Base-by-base conservation (phyloP, 2,888 invertebrate genomes). In the Phorcus lineatus region DNA sequence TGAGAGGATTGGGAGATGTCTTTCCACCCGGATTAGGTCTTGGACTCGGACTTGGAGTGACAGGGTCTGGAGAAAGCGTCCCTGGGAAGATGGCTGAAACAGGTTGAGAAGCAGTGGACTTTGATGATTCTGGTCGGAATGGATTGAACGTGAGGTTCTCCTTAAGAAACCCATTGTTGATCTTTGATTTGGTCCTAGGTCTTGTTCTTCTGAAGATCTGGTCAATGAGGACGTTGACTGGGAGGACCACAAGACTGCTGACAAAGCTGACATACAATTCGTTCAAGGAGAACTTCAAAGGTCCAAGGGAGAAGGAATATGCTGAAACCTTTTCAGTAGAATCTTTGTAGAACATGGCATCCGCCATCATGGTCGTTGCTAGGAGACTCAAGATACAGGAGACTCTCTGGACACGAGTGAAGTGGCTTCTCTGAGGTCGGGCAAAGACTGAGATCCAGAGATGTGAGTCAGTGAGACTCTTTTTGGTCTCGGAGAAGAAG, bases 361-460 rank as follows among this genome's bases (percentile, higher is more conserved):
- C 93, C 19, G 91, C 92, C 77, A 94, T 84, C 93, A 94, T 94
- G 24, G 93, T 91, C 3, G 92, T 88, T 83, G 92, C 92, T 11
- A 93, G 86, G 53, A 93, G 86, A 19, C 92, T 91, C 79, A 93
- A 87, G 81, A 92, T 92, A 81, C 91, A 91, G 4, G 91, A 91
- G 3, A 93, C 88, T 11, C 94, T 88, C 78, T 89, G 89, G 66
- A 91, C 89, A 28, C 93, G 86, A 1, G 93, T 93, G 85, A 93
- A 94, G 17, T 92, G 89, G 66, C 92, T 93, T 24, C 92, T 88
- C 6, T 91, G 91, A 17, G 93, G 93, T 9, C 93, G 90, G 66
- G 92, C 86, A 84, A 94, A 93, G 19, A 94, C 90, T 3, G 93
- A 93, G 81, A 94, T 91, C 94, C 94, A 94, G 28, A 94, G 88